Percentiles rank a stretch among this genome's conserved stretches.
Conservation (phyloP, 2,797 vertebrate species). For the Syngnathus rostellatus region DNA sequence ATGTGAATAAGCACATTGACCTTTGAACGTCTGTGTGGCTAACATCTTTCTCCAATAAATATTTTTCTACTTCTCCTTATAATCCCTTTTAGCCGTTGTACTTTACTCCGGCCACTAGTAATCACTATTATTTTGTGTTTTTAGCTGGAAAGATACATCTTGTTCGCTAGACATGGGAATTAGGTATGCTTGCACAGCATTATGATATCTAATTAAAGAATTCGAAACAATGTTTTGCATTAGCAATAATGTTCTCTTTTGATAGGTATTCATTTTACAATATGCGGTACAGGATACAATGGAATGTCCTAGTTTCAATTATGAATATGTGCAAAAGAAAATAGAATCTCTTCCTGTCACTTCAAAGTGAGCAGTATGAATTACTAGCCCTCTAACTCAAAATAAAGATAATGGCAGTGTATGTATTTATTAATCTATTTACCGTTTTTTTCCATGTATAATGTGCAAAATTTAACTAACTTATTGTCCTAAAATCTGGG, state of each 20-base stretch:
- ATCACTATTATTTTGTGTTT: conserved; percentile 29
- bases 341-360: neutral
- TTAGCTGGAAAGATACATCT: neutral
- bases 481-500: no score
- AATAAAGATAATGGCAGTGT: neutral
- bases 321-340: neutral
- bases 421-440: neutral
- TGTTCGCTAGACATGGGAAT: neutral
- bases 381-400: no score
- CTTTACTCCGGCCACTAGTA: conserved; percentile 24
- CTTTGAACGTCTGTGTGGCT: conserved; percentile 22
- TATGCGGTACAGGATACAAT: no score
- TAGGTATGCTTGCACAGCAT: neutral
- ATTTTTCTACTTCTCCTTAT: conserved; percentile 48
- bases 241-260: neutral
- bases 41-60: conserved; percentile 55
- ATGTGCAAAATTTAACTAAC: no score
- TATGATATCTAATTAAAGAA: neutral
- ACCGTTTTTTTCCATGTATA: no score
- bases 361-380: neutral
- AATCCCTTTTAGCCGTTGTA: conserved; percentile 13
- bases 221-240: neutral
- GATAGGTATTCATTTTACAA: neutral
- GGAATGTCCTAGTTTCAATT: neutral
- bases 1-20: conserved; percentile 18